Conservation (phyloP, 2,113 vertebrate species). For the Chrysemys picta region DNA sequence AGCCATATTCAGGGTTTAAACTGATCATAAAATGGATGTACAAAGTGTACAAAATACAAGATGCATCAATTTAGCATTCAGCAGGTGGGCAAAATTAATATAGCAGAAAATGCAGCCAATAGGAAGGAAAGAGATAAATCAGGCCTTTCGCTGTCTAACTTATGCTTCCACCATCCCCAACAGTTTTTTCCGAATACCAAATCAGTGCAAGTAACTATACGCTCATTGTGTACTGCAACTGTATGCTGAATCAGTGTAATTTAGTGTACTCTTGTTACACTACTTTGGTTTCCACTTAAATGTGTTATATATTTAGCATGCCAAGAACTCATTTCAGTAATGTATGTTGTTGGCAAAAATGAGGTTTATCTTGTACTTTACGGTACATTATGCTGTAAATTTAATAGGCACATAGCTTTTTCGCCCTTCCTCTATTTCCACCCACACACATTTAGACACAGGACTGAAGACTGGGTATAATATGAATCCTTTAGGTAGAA, state of each 20-base stretch:
- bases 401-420: neutral
- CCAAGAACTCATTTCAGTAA: constrained; percentile 53
- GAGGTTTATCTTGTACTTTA: constrained; percentile 36
- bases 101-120: neutral
- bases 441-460: constrained; percentile 28
- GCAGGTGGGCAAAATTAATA: neutral
- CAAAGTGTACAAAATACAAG: neutral
- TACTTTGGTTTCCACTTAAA: constrained; percentile 36
- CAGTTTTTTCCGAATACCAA: constrained; percentile 15
- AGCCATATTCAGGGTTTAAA: neutral
- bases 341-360: constrained; percentile 54
- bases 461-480: neutral
- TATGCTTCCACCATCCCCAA: neutral
- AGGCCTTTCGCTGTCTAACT: neutral
- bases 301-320: constrained; percentile 11
- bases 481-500: constrained; percentile 11
- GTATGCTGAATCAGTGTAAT: constrained; percentile 15
- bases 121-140: neutral
- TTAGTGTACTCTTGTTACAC: constrained; percentile 3
- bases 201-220: constrained; percentile 8
- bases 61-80: neutral
- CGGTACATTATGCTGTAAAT: neutral
- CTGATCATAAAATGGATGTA: neutral
- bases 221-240: constrained; percentile 9
- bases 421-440: constrained; percentile 25